A percentile compares a stretch with the other conserved stretches of the same genome.
These are phyloP conservation scores for Malurus splendens DNA, from an alignment of 2,797 vertebrate species.

Conservation along the genomic window DNA sequence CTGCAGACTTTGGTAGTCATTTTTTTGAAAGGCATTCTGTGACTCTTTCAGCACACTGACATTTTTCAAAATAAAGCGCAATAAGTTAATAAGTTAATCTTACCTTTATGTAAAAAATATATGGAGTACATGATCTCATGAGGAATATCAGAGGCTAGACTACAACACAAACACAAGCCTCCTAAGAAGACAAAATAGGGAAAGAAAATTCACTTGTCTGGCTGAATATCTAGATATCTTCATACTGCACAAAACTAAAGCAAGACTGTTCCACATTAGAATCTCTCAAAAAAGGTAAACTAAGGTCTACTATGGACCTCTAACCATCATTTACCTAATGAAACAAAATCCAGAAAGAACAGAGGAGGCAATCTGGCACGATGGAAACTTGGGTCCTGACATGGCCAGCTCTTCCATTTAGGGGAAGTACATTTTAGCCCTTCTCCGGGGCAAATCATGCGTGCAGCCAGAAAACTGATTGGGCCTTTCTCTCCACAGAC, in stretches of 20 bases:
- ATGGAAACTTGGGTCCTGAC: background rate
- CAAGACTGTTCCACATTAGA: background rate
- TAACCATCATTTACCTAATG: background rate
- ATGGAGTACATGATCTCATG: conserved; percentile 81
- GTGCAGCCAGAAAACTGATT: background rate
- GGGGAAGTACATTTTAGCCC: background rate
- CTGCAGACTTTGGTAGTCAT: background rate
- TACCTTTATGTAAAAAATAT: conserved; percentile 89
- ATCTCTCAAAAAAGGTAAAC: background rate
- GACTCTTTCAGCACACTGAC: background rate
- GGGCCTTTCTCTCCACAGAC: background rate
- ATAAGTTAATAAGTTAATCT: background rate
- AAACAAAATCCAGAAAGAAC: background rate
- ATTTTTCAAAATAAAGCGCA: background rate
- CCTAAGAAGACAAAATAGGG: conserved; percentile 70
- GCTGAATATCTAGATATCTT: background rate
- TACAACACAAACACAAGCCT: conserved; percentile 87
- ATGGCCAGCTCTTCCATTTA: background rate
- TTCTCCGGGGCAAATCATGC: background rate
- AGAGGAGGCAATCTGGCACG: background rate
- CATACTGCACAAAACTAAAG: background rate
- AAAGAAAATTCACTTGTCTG: background rate
- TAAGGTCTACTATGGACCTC: background rate
- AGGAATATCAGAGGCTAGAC: conserved; percentile 61
- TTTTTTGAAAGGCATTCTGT: background rate